These are phyloP conservation scores for Austrofundulus limnaeus DNA, from an alignment of 2,113 vertebrate species.

Conservation along the genomic window DNA sequence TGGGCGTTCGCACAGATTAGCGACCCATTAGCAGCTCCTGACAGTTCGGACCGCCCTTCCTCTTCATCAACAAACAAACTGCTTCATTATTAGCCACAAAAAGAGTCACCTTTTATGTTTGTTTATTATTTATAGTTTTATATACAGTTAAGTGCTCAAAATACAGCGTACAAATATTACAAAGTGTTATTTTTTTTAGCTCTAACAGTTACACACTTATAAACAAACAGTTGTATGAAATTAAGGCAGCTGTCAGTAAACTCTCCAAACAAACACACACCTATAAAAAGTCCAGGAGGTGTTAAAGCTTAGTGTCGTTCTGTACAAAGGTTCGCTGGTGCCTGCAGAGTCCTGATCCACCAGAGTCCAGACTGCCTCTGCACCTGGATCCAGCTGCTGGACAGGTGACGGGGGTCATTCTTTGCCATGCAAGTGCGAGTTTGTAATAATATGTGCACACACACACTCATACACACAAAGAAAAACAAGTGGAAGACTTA, in stretches of 20 bases:
- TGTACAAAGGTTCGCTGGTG: conserved; percentile 64
- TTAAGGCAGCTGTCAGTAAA: conserved; percentile 72
- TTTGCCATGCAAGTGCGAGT: neutral
- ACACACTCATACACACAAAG: too few species aligned
- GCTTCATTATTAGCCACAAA: neutral
- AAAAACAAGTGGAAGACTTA: neutral
- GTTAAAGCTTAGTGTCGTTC: conserved; percentile 57
- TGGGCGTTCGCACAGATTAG: conserved; percentile 23
- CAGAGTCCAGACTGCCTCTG: neutral
- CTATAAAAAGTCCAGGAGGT: conserved; percentile 51
- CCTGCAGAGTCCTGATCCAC: conserved; percentile 17
- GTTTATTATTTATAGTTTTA: conserved; percentile 49
- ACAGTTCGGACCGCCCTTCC: conserved; percentile 4
- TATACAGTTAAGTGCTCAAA: conserved; percentile 77
- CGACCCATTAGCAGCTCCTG: too few species aligned
- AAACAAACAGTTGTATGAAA: conserved; percentile 70
- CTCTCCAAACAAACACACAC: conserved; percentile 46
- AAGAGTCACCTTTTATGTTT: neutral
- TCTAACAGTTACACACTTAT: conserved; percentile 62
- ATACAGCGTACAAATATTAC: conserved; percentile 74
- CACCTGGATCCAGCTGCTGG: conserved; percentile 16
- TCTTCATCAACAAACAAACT: conserved; percentile 49
- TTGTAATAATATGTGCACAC: neutral
- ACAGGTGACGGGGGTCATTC: neutral
- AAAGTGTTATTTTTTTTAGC: conserved; percentile 68